These are phyloP conservation scores for Stomatorhinus walkeri DNA, from an alignment of 2,797 vertebrate genomes.

Conservation along the genomic window DNA sequence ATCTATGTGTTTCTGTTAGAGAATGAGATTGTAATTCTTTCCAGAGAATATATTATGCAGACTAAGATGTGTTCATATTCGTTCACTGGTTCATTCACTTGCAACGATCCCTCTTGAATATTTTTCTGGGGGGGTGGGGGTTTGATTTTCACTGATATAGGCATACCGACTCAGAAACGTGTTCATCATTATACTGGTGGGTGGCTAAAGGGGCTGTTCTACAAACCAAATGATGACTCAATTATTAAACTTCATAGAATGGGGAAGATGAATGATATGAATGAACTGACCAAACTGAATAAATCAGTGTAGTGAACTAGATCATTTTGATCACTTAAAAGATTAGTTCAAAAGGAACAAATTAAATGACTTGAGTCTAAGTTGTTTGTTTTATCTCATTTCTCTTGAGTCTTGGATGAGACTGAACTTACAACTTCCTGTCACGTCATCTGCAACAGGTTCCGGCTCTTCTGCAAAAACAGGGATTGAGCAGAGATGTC, in stretches of 20 bases:
- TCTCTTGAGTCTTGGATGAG: neutral
- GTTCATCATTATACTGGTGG: neutral
- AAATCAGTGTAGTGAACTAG: neutral
- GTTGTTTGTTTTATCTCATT: neutral
- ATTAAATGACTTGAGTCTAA: neutral
- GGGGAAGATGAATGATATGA: neutral
- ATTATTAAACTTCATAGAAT: neutral
- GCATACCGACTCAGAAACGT: neutral
- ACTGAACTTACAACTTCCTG: neutral
- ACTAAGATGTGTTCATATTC: neutral
- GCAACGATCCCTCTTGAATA: neutral
- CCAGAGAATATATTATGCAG: neutral
- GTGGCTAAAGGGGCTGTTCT: neutral
- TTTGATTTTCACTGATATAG: neutral
- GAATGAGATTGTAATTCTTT: neutral
- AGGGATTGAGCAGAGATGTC: neutral
- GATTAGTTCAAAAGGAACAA: neutral
- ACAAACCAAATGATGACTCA: neutral
- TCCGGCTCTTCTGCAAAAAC: neutral
- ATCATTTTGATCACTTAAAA: neutral
- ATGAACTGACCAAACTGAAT: neutral
- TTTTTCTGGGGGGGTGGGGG: neutral
- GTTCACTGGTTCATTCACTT: neutral
- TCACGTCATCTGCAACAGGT: neutral
- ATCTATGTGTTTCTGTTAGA: neutral